Percentiles rank a stretch among this genome's conserved stretches.
Conservation (phyloP, 1,140 invertebrate species). For the Cotesia glomerata region DNA sequence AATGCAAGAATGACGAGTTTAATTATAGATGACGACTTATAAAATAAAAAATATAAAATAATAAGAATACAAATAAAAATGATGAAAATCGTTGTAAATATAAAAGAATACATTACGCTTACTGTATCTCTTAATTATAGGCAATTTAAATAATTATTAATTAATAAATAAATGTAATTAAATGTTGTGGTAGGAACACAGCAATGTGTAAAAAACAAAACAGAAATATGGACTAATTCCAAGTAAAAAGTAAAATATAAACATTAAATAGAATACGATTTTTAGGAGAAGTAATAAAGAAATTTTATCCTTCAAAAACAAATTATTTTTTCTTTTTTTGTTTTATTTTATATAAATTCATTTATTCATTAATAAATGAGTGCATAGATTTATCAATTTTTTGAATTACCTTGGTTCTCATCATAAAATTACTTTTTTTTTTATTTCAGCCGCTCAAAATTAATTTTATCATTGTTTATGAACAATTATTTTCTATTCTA, state of each 20-base stretch:
- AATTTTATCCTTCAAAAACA: slow-evolving; percentile 60
- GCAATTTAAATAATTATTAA: slow-evolving; percentile 46
- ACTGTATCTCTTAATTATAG: slow-evolving; percentile 64
- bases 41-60: slow-evolving; percentile 23
- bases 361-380: background rate
- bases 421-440: background rate
- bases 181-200: slow-evolving; percentile 63
- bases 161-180: slow-evolving; percentile 63
- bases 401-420: background rate
- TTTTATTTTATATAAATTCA: slow-evolving; percentile 4
- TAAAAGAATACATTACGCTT: slow-evolving; percentile 63
- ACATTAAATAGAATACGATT: slow-evolving; percentile 48
- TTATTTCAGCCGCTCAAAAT: no score
- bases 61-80: slow-evolving; percentile 47
- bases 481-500: no score
- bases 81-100: slow-evolving; percentile 59
- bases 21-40: slow-evolving; percentile 4
- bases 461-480: no score
- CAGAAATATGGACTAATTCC: slow-evolving; percentile 54
- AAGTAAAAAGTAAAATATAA: slow-evolving; percentile 38
- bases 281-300: slow-evolving; percentile 62
- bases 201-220: slow-evolving; percentile 60
- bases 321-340: slow-evolving; percentile 49
- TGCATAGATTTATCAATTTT: background rate
- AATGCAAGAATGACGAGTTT: no score